Evolutionary conservation across 2,797 vertebrate species (phyloP).

Genomic region (Falco biarmicus): DNA sequence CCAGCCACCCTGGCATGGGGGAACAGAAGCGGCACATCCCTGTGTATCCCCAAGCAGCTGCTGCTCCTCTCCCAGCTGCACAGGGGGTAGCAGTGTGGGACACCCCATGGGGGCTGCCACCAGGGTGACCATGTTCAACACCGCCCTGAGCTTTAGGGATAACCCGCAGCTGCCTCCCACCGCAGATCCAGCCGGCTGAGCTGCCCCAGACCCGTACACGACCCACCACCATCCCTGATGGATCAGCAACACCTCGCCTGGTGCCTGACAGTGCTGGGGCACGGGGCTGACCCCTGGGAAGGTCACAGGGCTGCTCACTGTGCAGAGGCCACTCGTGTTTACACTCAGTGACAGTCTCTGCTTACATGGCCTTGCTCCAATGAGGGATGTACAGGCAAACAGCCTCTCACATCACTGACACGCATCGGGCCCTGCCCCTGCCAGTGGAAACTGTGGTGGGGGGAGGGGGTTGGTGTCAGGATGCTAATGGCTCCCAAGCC

Average conservation of each 20-base stretch:
- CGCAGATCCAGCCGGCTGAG: background rate
- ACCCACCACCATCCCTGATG: background rate
- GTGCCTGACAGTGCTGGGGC: background rate
- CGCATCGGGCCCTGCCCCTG: rapidly evolving
- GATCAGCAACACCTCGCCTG: conserved; percentile 60
- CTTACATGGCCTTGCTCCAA: background rate
- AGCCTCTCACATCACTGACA: background rate
- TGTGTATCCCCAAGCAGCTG: rapidly evolving
- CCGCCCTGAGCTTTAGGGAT: background rate
- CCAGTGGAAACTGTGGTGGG: background rate
- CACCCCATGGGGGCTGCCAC: rapidly evolving
- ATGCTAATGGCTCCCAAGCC: background rate
- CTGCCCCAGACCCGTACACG: rapidly evolving
- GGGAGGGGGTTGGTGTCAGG: background rate
- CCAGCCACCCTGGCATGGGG: rapidly evolving
- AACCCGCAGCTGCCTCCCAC: background rate
- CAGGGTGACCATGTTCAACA: background rate
- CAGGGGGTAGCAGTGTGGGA: background rate
- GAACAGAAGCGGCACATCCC: background rate
- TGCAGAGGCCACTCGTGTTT: background rate
- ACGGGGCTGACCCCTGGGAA: background rate
- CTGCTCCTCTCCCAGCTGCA: background rate
- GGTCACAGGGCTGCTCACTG: rapidly evolving
- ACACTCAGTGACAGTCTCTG: background rate
- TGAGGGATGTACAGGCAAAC: background rate